Evolutionary conservation across 2,888 invertebrate species (phyloP), one percentile per base, ranked within the genome.

Genomic region (Phaedon cochleariae): DNA sequence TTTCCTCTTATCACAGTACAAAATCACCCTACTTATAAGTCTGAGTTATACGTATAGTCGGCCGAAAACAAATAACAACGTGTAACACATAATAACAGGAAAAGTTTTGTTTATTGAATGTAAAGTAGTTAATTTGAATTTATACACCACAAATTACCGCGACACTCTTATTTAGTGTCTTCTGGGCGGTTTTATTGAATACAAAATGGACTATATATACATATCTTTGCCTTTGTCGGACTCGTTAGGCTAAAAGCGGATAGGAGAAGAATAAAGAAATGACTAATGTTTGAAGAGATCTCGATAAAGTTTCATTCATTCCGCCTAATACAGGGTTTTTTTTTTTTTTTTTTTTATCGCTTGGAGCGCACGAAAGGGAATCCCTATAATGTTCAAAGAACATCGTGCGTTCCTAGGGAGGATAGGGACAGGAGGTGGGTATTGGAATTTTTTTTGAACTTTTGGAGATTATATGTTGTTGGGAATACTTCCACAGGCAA

Each of bases 211-310:
- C 26, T 57, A 45, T 26, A 57, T n/a, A n/a, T n/a, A n/a, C n/a
- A n/a, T n/a, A n/a, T n/a, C n/a, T 57, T 57, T 29, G 22, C 26
- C 45, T 57, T 57, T 57, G 57, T 57, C 57, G 57, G 57, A 41
- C 41, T 41, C 41, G 41, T 41, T 41, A 41, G 41, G n/a, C 7
- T 3, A 41, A 41, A 41, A 4, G 7, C 15, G 15, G 12, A 34
- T 34, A 34, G 7, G 15, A 41, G 12, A 15, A 15, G n/a, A 12
- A n/a, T 12, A 41, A 12, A 7, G 41, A 15, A 12, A 41, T 41
- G 41, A 41, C 15, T 41, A 15, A 41, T 41, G 41, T 26, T 7
- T 26, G 26, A 26, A n/a, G n/a, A n/a, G n/a, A n/a, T n/a, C n/a
- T n/a, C n/a, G 26, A 26, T 26, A 7, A 7, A 26, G 7, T 26